These are phyloP conservation scores for Drosophila melanica DNA, from an alignment of 1,140 invertebrate genomes.

Conservation along the genomic window DNA sequence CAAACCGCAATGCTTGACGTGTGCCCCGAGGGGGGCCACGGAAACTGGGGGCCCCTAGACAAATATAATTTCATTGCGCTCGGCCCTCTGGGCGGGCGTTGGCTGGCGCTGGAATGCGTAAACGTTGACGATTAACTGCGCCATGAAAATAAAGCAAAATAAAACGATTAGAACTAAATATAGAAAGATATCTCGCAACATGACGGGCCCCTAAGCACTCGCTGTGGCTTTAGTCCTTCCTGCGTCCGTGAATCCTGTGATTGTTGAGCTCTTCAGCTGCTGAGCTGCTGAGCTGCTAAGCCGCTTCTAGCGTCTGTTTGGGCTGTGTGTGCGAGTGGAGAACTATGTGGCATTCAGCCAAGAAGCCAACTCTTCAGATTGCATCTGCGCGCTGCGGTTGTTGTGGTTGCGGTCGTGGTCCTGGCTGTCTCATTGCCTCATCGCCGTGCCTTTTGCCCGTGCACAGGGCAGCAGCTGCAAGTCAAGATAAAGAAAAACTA, in stretches of 20 bases:
- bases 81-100: conserved; percentile 64
- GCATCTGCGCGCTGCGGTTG: conserved; percentile 18
- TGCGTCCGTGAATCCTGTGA: neutral
- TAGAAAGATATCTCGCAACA: conserved; percentile 83
- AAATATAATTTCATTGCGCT: conserved; percentile 82
- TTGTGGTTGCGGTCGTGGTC: neutral
- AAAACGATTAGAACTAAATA: conserved; percentile 83
- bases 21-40: conserved; percentile 13
- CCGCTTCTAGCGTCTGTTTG: conserved; percentile 12
- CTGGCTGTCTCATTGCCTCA: conserved; percentile 34
- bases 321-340: conserved; percentile 5
- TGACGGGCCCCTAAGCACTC: conserved; percentile 48
- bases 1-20: conserved; percentile 59
- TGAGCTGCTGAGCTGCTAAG: conserved; percentile 43
- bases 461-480: conserved; percentile 38
- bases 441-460: conserved; percentile 28
- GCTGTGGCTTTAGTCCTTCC: conserved; percentile 4
- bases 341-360: conserved; percentile 37
- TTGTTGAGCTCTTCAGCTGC: conserved; percentile 1
- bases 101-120: conserved; percentile 82
- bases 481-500: conserved; percentile 1
- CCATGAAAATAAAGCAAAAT: conserved; percentile 84
- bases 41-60: conserved; percentile 50
- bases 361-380: conserved; percentile 34
- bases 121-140: conserved; percentile 83